Conservation (phyloP, 2,888 invertebrate species). For the Nasonia oneida region DNA sequence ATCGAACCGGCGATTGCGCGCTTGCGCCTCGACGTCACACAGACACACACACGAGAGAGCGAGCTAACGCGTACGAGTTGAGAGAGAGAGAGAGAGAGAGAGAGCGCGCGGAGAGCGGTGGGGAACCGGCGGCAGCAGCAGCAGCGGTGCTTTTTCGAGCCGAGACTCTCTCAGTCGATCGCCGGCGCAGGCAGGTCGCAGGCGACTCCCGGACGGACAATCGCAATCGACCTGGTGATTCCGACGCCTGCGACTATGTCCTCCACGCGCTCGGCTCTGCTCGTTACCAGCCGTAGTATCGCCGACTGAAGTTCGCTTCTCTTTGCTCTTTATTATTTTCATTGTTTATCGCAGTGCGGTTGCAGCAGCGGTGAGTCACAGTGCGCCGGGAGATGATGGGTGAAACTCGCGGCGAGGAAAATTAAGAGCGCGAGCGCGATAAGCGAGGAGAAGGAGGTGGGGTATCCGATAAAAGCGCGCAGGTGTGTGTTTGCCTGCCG, state of each 20-base stretch:
- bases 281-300: not conserved
- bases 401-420: slow-evolving; percentile 27
- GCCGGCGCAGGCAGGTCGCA: slow-evolving; percentile 53
- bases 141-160: slow-evolving; percentile 34
- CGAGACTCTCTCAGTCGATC: slow-evolving; percentile 56
- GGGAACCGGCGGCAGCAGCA: not conserved
- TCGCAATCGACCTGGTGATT: slow-evolving; percentile 69
- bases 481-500: slow-evolving; percentile 42
- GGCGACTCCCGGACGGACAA: slow-evolving; percentile 7
- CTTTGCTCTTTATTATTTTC: not conserved
- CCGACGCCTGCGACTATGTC: slow-evolving; percentile 69
- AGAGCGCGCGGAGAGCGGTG: slow-evolving; percentile 16
- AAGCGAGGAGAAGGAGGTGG: slow-evolving; percentile 18
- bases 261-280: not conserved
- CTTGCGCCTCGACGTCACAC: slow-evolving; percentile 59
- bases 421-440: slow-evolving; percentile 54
- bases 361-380: slow-evolving; percentile 14
- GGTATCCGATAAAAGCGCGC: slow-evolving; percentile 50
- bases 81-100: not conserved
- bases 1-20: slow-evolving; percentile 63
- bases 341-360: not conserved
- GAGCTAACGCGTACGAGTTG: slow-evolving; percentile 14
- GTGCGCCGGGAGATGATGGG: slow-evolving; percentile 28
- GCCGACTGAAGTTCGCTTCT: not conserved
- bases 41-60: not conserved